phyloP scores from a whole-genome alignment of 2,113 vertebrate species.

The Condylura cristata region DNA sequence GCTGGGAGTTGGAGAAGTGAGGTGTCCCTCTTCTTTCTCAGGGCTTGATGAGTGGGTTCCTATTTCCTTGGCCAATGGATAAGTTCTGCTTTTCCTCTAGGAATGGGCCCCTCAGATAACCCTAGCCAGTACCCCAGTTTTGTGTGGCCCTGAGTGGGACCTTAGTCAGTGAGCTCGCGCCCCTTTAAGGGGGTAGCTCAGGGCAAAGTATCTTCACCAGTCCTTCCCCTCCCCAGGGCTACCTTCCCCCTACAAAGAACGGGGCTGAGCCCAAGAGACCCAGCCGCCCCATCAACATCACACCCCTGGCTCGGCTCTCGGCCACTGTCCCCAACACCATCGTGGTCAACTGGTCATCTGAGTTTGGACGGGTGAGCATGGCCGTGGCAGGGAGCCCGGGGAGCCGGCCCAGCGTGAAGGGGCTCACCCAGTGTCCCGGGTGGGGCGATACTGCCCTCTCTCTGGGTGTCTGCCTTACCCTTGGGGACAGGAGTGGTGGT shows the following conservation, averaged over 20 bases:
- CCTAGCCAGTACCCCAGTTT: not conserved
- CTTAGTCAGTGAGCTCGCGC: not conserved
- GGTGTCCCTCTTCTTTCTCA: not conserved
- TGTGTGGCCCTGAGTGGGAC: not conserved
- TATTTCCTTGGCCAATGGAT: not conserved
- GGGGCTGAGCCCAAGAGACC: slow-evolving; percentile 86
- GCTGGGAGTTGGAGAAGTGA: not conserved
- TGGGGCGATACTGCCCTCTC: not conserved
- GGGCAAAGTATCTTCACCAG: not conserved
- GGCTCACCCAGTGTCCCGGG: not conserved
- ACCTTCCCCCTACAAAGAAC: slow-evolving; percentile 87
- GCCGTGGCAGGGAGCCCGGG: not conserved
- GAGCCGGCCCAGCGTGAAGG: not conserved
- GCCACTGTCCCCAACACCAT: slow-evolving; percentile 86
- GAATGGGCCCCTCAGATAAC: not conserved
- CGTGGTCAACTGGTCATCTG: slow-evolving; percentile 88
- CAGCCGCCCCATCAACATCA: slow-evolving; percentile 87
- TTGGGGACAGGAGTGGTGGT: not conserved
- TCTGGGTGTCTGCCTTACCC: not conserved
- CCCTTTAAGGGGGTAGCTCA: not conserved
- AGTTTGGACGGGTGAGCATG: slow-evolving; percentile 86
- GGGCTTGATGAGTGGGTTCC: not conserved
- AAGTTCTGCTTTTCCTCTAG: not conserved
- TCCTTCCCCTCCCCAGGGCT: slow-evolving; percentile 78
- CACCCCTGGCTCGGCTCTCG: slow-evolving; percentile 83